Base-by-base conservation (phyloP, 2,888 invertebrate species). In the Argyra leucocephala region DNA sequence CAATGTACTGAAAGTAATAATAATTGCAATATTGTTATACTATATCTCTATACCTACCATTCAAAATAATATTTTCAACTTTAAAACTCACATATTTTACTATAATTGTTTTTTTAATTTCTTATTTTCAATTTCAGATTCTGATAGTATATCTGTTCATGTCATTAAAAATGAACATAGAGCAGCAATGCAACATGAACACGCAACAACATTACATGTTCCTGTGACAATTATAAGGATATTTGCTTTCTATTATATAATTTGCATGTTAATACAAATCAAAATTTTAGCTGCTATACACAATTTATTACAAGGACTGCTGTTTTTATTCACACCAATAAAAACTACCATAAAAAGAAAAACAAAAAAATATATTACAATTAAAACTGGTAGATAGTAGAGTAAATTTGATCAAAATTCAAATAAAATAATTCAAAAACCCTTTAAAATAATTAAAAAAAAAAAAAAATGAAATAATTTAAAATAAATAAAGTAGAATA, bases 121-220 rank as follows among this genome's bases (percentile, higher is more conserved):
- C 18, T 18, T 48, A 5, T 48, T 48, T 48, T 48, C 15, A 18
- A 48, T 48, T 48, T 5, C 48, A 59, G 59, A 59, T 59, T 59
- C 59, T 23, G 59, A 22, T 59, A 59, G 59, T 59, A 23, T 59
- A 23, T 59, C 18, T 59, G 59, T 59, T 15, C 59, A 59, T 59
- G 59, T 59, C 3, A 59, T 59, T 15, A 59, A 59, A 23, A 23
- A 23, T 59, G 23, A 59, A 15, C 59, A 59, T 59, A 59, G 23
- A 59, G 59, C 59, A 15, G 23, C 59, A 59, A 48, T 48, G 48
- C 48, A 48, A 48, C 48, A 48, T 48, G 48, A 48, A n/a, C 48
- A 48, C 48, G 48, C 48, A 48, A 18, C 48, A 48, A 48, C 12
- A 48, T 48, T 48, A 48, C 12, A 48, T 15, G 48, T 48, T 48